Conservation (phyloP, 2,888 invertebrate species). For the Dicranocentrus wangi region DNA sequence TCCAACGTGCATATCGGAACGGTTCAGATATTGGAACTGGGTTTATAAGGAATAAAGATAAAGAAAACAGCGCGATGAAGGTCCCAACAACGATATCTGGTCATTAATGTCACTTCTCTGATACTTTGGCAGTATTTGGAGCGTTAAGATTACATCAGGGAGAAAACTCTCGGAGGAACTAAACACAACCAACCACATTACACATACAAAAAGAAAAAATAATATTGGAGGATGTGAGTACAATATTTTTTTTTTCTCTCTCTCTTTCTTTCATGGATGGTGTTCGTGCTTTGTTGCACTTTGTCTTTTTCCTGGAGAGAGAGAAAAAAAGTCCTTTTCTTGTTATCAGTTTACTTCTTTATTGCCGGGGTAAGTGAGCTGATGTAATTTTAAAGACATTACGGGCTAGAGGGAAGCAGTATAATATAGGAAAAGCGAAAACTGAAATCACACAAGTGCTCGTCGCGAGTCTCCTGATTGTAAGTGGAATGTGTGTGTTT, state of each 20-base stretch:
- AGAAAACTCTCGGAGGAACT: neutral
- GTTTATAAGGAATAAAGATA: too few relatives aligned
- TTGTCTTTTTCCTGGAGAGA: slow-evolving; percentile 20
- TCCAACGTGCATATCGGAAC: too few relatives aligned
- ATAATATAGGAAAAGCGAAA: slow-evolving; percentile 20
- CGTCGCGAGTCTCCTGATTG: too few relatives aligned
- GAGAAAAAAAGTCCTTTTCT: slow-evolving; percentile 27
- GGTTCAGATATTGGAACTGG: too few relatives aligned
- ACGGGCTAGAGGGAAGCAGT: slow-evolving; percentile 11
- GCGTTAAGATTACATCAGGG: slow-evolving; percentile 46
- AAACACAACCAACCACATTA: neutral
- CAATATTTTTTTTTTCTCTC: slow-evolving; percentile 13
- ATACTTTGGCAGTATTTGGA: slow-evolving; percentile 41
- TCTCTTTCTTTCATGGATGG: too few relatives aligned
- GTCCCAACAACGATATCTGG: slow-evolving; percentile 31
- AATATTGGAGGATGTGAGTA: neutral
- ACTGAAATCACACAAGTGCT: too few relatives aligned
- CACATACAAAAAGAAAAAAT: neutral
- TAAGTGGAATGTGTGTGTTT: too few relatives aligned
- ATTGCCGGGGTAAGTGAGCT: slow-evolving; percentile 48
- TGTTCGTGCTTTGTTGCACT: slow-evolving; percentile 44
- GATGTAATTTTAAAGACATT: slow-evolving; percentile 55
- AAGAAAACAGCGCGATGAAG: too few relatives aligned
- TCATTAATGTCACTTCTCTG: slow-evolving; percentile 53
- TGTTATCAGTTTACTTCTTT: slow-evolving; percentile 48